These are phyloP conservation scores for Trichonephila clavata DNA, from an alignment of 1,140 invertebrate genomes.

Conservation along the genomic window DNA sequence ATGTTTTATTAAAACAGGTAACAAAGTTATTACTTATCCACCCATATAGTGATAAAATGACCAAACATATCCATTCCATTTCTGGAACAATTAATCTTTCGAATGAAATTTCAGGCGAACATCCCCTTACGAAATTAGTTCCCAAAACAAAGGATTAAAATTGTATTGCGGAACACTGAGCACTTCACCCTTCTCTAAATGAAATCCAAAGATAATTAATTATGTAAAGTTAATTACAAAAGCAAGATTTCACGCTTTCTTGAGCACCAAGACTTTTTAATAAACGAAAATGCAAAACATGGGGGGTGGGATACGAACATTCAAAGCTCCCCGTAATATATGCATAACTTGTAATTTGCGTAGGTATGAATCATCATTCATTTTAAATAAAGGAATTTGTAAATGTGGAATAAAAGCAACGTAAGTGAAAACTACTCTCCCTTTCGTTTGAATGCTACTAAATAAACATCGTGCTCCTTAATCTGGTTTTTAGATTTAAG, in stretches of 20 bases:
- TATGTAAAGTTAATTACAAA: conserved; percentile 57
- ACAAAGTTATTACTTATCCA: neutral
- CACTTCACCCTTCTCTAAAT: conserved; percentile 7
- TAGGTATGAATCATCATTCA: conserved; percentile 10
- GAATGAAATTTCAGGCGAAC: conserved; percentile 3
- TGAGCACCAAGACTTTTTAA: conserved; percentile 2
- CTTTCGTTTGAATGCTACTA: neutral
- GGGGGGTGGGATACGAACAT: neutral
- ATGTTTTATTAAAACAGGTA: neutral
- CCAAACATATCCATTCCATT: conserved; percentile 15
- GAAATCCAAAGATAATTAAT: conserved; percentile 38
- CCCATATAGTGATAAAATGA: neutral
- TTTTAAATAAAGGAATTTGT: neutral
- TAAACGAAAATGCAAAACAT: conserved; percentile 31
- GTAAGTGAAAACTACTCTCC: neutral
- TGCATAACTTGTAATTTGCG: neutral
- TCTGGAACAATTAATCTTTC: neutral
- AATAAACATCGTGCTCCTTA: neutral
- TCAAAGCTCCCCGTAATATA: neutral
- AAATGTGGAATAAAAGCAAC: neutral
- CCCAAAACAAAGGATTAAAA: conserved; percentile 26
- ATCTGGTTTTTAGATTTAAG: neutral
- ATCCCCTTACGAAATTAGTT: neutral
- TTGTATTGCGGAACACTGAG: neutral
- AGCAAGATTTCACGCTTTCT: conserved; percentile 47